These are phyloP conservation scores for Limnephilus lunatus DNA, from an alignment of 2,888 invertebrate genomes.

Conservation along the genomic window DNA sequence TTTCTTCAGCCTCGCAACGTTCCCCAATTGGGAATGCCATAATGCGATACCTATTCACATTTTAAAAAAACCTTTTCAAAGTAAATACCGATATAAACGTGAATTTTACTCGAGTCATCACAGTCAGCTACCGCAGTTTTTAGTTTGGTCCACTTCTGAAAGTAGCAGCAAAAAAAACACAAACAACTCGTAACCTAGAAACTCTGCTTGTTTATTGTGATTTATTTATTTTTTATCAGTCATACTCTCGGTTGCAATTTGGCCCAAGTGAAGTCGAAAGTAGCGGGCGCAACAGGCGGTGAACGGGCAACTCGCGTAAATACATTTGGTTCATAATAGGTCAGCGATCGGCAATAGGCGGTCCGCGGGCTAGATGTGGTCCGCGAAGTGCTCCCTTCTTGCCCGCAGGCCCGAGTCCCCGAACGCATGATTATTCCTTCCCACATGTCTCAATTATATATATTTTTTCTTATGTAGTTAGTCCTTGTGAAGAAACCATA, in stretches of 20 bases:
- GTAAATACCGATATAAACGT: too few species aligned
- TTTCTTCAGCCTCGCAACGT: too few species aligned
- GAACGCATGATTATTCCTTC: too few species aligned
- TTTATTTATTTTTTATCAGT: neutral
- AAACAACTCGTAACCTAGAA: neutral
- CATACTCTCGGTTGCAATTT: neutral
- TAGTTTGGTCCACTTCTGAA: neutral
- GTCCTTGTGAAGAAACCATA: too few species aligned
- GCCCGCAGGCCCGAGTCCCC: too few species aligned
- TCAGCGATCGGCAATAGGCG: too few species aligned
- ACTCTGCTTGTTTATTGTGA: neutral
- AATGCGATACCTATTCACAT: too few species aligned
- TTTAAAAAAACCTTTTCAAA: neutral
- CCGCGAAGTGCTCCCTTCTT: too few species aligned
- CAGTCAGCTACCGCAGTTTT: neutral
- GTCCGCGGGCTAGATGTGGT: too few species aligned
- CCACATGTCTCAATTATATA: too few species aligned
- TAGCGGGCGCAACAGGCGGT: slow-evolving; percentile 3
- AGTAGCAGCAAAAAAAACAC: neutral
- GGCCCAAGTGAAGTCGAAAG: slow-evolving; percentile 11
- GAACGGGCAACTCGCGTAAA: neutral
- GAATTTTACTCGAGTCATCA: neutral
- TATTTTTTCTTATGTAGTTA: too few species aligned
- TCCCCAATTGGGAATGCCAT: too few species aligned
- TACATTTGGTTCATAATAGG: neutral